These are phyloP conservation scores for Lacerta agilis DNA, from an alignment of 2,797 vertebrate genomes.

Conservation along the genomic window DNA sequence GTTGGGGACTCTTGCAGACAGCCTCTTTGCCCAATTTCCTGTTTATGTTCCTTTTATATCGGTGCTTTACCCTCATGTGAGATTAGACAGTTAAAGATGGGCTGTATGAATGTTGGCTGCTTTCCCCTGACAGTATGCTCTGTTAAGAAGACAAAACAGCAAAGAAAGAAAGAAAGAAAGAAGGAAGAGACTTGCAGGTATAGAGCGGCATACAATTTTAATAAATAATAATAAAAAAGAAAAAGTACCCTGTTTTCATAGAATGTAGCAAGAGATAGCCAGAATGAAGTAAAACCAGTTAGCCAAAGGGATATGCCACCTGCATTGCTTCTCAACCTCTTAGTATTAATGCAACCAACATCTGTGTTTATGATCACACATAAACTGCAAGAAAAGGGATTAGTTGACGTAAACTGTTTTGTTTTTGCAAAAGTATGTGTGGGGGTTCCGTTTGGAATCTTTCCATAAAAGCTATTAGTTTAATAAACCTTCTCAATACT, in stretches of 20 bases:
- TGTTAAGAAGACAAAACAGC: constrained; percentile 69
- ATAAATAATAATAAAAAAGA: no score
- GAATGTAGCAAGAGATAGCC: constrained; percentile 61
- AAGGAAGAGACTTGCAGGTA: neutral
- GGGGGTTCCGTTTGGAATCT: constrained; percentile 54
- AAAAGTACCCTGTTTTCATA: constrained; percentile 43
- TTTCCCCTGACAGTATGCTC: constrained; percentile 60
- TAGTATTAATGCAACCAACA: constrained; percentile 64
- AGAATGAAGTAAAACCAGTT: constrained; percentile 57
- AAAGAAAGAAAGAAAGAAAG: neutral
- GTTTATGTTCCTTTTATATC: constrained; percentile 71
- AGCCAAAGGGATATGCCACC: constrained; percentile 6
- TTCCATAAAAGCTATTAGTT: constrained; percentile 75
- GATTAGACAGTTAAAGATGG: constrained; percentile 73
- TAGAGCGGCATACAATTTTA: no score
- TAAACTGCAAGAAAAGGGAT: constrained; percentile 50
- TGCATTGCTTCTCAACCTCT: constrained; percentile 49
- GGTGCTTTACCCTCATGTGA: constrained; percentile 71
- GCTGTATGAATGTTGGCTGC: constrained; percentile 68
- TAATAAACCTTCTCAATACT: constrained; percentile 41
- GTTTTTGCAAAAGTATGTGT: neutral
- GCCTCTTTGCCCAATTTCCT: constrained; percentile 77
- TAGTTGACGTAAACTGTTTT: constrained; percentile 21
- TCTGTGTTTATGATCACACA: constrained; percentile 60
- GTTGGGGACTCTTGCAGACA: constrained; percentile 38